Conservation (phyloP, 2,797 vertebrate species). For the Orientallactaga sibirica region DNA sequence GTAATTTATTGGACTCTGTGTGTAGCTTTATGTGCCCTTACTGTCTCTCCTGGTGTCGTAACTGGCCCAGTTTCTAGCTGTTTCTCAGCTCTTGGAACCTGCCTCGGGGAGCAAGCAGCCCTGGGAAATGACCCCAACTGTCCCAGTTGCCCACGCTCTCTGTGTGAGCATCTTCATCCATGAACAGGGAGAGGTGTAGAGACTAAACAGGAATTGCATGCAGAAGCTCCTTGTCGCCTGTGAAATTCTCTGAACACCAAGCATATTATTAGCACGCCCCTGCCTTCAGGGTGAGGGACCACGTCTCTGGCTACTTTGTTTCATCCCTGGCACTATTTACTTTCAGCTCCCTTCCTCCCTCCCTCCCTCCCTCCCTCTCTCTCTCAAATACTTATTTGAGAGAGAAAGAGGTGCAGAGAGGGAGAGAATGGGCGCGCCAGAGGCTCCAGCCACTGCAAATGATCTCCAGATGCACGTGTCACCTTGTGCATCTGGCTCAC, state of each 20-base stretch:
- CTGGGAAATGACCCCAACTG: not conserved
- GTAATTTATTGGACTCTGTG: conserved; percentile 54
- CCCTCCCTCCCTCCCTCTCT: not conserved
- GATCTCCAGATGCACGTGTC: too few species aligned
- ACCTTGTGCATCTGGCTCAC: too few species aligned
- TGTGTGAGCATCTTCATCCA: not conserved
- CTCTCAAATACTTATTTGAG: too few species aligned
- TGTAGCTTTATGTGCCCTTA: conserved; percentile 50
- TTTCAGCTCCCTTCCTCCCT: conserved; percentile 36
- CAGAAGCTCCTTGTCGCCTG: not conserved
- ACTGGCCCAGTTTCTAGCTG: not conserved
- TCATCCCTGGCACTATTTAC: conserved; percentile 40
- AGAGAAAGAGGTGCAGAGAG: too few species aligned
- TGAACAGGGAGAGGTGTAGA: not conserved
- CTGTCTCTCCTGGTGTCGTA: not conserved
- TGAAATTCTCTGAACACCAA: conserved; percentile 8
- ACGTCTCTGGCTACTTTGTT: not conserved
- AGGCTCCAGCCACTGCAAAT: too few species aligned
- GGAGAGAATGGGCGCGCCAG: too few species aligned
- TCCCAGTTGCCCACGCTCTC: not conserved
- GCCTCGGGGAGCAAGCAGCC: not conserved
- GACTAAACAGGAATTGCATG: not conserved
- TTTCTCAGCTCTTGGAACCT: conserved; percentile 21
- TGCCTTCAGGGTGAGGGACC: not conserved
- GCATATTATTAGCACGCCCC: not conserved